Base-by-base conservation (phyloP, 2,888 invertebrate genomes). In the Conchocele bisecta region DNA sequence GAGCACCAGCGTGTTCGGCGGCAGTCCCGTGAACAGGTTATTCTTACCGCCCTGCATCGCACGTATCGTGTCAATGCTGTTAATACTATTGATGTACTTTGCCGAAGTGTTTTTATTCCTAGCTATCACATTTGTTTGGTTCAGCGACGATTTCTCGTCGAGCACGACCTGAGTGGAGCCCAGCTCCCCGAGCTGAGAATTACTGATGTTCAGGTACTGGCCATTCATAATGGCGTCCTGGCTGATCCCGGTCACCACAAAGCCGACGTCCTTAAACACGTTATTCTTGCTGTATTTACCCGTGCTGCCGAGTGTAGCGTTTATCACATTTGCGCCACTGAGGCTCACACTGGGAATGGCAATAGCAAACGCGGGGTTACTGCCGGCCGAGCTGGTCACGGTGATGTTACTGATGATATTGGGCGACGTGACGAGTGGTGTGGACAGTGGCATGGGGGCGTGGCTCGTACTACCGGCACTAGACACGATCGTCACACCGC, bases 171-270 rank as follows among this genome's bases (percentile, higher is more conserved):
- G 83, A 51, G 64, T 66, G 7, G 79, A 65, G 24, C 77, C 68
- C 11, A 83, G 33, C 33, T 84, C 83, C 35, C 78, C 51, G 17
- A 84, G 54, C 60, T 83, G 86, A 20, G 86, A 77, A 46, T 75
- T 79, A 7, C 84, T 78, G 24, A 87, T 83, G 67, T 86, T 86
- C 17, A 88, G 76, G 69, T 82, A 83, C 76, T 87, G 88, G 17
- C 88, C 88, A 59, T 88, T 88, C 41, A 86, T 74, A 44, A 84
- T 53, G 17, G 83, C 79, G 51, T 79, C 79, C 35, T 81, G 80
- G 56, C 87, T 85, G 17, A 87, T 77, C 15, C 84, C 82, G 7
- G 86, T 84, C 41, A 87, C 84, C 37, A 87, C 70, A 59, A 86
- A 73, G 50, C 83, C 80, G 51, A 82, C 67, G 66, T 87, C 86